Evolutionary conservation across 2,888 invertebrate genomes (phyloP).

Genomic region (Iphiclides podalirius): DNA sequence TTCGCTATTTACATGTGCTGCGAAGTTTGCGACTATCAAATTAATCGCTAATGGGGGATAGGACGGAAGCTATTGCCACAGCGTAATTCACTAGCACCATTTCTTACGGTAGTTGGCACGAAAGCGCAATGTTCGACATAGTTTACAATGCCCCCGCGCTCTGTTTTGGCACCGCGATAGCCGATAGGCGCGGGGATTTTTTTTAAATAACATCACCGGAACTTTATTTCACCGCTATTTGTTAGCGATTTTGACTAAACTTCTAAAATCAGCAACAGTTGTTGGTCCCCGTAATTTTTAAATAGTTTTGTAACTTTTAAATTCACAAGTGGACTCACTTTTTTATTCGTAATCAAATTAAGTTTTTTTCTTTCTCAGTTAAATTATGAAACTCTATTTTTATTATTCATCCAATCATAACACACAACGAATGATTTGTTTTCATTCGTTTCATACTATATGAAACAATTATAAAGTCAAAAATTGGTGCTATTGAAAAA

Average conservation of each 20-base stretch:
- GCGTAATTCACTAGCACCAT: constrained; percentile 5
- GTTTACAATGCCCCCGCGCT: constrained; percentile 16
- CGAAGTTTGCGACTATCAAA: too few relatives aligned
- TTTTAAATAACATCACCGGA: constrained; percentile 5
- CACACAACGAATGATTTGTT: too few relatives aligned
- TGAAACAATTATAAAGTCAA: too few relatives aligned
- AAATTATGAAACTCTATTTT: too few relatives aligned
- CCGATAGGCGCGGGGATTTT: constrained; percentile 7
- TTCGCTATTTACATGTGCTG: too few relatives aligned
- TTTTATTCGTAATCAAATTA: too few relatives aligned
- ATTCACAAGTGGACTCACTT: too few relatives aligned
- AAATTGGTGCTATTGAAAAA: too few relatives aligned
- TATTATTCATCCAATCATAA: too few relatives aligned
- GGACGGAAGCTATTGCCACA: not conserved
- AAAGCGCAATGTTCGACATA: constrained; percentile 8
- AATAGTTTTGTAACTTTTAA: too few relatives aligned
- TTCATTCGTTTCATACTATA: too few relatives aligned
- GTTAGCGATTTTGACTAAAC: not conserved
- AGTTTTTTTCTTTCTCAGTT: too few relatives aligned
- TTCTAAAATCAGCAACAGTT: not conserved
- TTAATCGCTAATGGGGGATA: not conserved
- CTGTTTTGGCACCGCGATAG: constrained; percentile 18
- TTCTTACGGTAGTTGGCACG: constrained; percentile 22
- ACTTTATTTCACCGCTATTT: not conserved
- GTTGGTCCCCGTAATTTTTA: not conserved